Conservation (phyloP, 37 sponge, comb jelly and placozoan species). For the Corticium candelabrum region DNA sequence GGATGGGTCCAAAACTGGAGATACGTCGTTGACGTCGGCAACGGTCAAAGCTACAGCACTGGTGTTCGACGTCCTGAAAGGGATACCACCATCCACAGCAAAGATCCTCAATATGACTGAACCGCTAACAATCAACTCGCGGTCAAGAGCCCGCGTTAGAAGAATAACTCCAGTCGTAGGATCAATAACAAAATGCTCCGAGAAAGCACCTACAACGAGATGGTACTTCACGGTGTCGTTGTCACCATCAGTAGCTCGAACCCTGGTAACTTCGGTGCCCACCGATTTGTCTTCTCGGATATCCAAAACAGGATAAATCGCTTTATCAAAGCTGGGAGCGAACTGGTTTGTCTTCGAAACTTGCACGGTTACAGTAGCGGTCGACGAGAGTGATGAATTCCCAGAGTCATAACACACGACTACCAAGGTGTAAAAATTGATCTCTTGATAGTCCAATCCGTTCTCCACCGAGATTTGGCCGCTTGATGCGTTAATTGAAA, state of each 20-base stretch:
- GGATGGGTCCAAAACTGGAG: background rate
- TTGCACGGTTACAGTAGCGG: background rate
- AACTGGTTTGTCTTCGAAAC: background rate
- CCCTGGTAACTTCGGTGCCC: background rate
- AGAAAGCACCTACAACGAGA: background rate
- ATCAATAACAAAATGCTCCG: background rate
- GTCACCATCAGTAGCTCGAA: background rate
- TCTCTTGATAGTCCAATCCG: background rate
- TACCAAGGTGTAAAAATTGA: background rate
- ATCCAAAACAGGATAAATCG: background rate
- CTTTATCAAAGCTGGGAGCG: background rate
- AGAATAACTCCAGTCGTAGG: background rate
- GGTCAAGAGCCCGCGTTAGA: background rate
- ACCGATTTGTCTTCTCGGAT: background rate
- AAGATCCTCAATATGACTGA: background rate
- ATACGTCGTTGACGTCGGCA: conserved; percentile 3
- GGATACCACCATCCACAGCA: background rate
- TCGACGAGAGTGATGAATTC: background rate
- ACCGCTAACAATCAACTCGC: background rate
- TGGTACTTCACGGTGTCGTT: background rate
- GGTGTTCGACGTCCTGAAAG: background rate
- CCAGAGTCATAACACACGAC: background rate
- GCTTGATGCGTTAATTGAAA: conserved; percentile 16
- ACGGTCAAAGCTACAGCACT: background rate
- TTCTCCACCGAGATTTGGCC: conserved; percentile 21